Base-by-base conservation (phyloP, 2,113 vertebrate species). In the Nothocercus julius region DNA sequence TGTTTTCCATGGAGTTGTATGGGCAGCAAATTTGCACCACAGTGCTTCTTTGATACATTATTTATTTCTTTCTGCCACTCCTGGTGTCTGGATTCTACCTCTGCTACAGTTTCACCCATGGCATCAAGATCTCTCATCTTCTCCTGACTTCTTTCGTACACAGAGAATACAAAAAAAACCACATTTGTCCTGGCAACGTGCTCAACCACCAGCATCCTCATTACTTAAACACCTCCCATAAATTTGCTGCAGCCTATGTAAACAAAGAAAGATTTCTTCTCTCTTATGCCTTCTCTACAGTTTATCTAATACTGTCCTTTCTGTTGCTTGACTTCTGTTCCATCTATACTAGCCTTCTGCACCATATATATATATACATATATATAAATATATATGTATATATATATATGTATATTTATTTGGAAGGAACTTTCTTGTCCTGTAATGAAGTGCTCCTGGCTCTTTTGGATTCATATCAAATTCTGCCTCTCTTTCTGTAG, bases 181-280 rank as follows among this genome's bases (percentile, higher is more conserved):
- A 76, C 25, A 11, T 24, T 82, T 0, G 0, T 95, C 73, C 95
- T 77, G 64, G 80, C 88, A 86, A 94, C 73, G 27, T 66, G 76
- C 34, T 73, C 42, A 90, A 34, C 13, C 30, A 76, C 28, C 18
- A 32, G 15, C 68, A 91, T 72, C 74, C 69, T 93, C 92, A 89
- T 94, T 86, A 90, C 87, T 96, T 96, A 74, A 84, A 90, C 90
- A 83, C 7, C n/a, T 82, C 89, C 66, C 81, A 94, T 76, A 82
- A 90, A 84, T 44, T 87, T 89, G 8, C 53, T 44, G 78, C 8
- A 56, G 6, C 1, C 2, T 25, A 77, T 80, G 42, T 63, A 16
- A 80, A 80, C 21, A 76, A 24, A 0, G 7, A 0, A 54, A 66
- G 14, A 9, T 36, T 78, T 83, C 18, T 25, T 27, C 5, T 51